These are phyloP conservation scores for Ianthella basta DNA, from an alignment of 37 sponge, comb jelly and placozoan genomes.

Conservation along the genomic window DNA sequence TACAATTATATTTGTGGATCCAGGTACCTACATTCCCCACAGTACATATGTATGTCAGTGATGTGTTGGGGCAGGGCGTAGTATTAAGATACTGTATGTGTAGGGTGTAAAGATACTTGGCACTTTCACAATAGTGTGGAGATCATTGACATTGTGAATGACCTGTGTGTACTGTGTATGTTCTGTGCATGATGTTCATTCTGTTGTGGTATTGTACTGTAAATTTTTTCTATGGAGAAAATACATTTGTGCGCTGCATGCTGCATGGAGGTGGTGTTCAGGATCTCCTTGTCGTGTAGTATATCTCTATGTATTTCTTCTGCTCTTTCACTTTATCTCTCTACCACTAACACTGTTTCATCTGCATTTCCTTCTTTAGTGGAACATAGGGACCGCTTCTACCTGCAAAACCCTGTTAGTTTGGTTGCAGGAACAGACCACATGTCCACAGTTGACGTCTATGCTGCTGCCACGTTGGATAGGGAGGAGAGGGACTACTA, in stretches of 20 bases:
- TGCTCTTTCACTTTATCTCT: too few relatives aligned
- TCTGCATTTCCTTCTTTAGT: not conserved
- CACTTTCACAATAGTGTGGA: too few relatives aligned
- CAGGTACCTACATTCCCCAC: not conserved
- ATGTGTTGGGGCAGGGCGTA: too few relatives aligned
- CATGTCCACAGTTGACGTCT: slow-evolving; percentile 3
- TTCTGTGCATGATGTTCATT: too few relatives aligned
- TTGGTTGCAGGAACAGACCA: not conserved
- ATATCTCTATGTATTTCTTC: too few relatives aligned
- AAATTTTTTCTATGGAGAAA: too few relatives aligned
- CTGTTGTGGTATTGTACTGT: too few relatives aligned
- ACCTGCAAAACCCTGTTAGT: not conserved
- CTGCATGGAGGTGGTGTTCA: not conserved
- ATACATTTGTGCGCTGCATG: not conserved
- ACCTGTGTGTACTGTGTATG: too few relatives aligned
- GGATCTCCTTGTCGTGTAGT: not conserved
- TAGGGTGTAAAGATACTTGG: too few relatives aligned
- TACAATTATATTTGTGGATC: slow-evolving; percentile 19
- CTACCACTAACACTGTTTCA: too few relatives aligned
- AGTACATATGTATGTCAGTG: not conserved
- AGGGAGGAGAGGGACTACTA: slow-evolving; percentile 5
- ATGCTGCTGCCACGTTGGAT: not conserved
- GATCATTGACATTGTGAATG: too few relatives aligned
- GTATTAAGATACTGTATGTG: too few relatives aligned
- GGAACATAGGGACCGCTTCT: not conserved